phyloP scores from a whole-genome alignment of 2,888 invertebrate genomes.

The Patella ulyssiponensis region DNA sequence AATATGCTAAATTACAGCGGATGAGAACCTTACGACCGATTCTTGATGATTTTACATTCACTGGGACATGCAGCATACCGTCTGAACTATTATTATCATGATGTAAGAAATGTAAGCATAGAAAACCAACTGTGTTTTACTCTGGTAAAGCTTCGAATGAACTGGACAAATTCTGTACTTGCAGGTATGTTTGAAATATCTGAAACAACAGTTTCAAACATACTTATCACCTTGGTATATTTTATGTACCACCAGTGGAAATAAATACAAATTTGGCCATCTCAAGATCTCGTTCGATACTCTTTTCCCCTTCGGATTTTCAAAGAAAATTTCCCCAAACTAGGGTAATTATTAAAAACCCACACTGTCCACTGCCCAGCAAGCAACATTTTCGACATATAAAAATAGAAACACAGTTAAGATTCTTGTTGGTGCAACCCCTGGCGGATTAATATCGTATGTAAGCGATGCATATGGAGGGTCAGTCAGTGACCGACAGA shows the following conservation, averaged over 20 bases:
- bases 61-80: conserved; percentile 18
- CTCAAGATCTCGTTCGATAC: conserved; percentile 5
- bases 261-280: neutral
- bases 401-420: conserved; percentile 31
- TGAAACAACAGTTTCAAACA: conserved; percentile 35
- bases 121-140: conserved; percentile 34
- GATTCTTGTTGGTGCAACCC: conserved; percentile 37
- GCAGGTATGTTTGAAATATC: conserved; percentile 34
- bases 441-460: conserved; percentile 37
- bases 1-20: too few relatives aligned
- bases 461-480: conserved; percentile 38
- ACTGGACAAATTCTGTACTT: conserved; percentile 37
- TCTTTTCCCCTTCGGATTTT: neutral
- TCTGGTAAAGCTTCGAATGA: conserved; percentile 31
- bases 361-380: conserved; percentile 18
- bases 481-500: conserved; percentile 44
- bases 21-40: too few relatives aligned
- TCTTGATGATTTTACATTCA: too few relatives aligned
- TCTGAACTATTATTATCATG: conserved; percentile 18
- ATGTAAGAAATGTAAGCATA: conserved; percentile 20
- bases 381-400: conserved; percentile 19
- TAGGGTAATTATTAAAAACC: conserved; percentile 26
- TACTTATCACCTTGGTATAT: conserved; percentile 28
- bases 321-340: neutral
- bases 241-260: neutral